These are phyloP conservation scores for Tenthredo scrophulariae DNA, from an alignment of 2,888 invertebrate genomes.

Conservation along the genomic window DNA sequence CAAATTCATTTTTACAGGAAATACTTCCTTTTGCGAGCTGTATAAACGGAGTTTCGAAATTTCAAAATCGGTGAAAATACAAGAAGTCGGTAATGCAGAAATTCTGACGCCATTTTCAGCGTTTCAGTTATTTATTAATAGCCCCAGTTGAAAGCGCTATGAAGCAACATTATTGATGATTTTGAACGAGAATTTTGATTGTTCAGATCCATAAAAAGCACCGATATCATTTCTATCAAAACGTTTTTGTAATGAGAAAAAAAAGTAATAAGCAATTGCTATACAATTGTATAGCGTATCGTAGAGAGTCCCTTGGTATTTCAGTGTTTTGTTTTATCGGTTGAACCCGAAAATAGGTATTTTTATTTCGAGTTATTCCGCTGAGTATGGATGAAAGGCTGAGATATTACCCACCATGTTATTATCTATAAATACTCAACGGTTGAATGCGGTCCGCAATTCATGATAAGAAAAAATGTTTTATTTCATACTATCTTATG, in stretches of 20 bases:
- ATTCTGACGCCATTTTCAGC: background rate
- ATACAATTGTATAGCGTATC: background rate
- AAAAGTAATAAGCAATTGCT: no score
- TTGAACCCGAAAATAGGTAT: background rate
- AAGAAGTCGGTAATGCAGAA: background rate
- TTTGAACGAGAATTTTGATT: no score
- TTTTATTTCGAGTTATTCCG: background rate
- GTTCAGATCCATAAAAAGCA: no score
- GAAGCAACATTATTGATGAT: no score
- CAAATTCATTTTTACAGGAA: background rate
- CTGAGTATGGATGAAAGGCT: background rate
- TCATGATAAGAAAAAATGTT: background rate
- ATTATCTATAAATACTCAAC: constrained; percentile 22
- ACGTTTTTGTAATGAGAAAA: background rate
- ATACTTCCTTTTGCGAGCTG: background rate
- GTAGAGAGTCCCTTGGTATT: background rate
- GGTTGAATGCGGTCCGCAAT: constrained; percentile 15
- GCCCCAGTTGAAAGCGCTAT: no score
- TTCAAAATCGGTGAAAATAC: background rate
- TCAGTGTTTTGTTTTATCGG: background rate
- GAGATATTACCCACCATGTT: background rate
- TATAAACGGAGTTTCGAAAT: background rate
- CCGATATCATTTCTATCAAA: background rate
- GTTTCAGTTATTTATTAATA: no score
- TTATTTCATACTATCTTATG: background rate